Base-by-base conservation (phyloP, 2,113 vertebrate species). In the Nerophis lumbriciformis region DNA sequence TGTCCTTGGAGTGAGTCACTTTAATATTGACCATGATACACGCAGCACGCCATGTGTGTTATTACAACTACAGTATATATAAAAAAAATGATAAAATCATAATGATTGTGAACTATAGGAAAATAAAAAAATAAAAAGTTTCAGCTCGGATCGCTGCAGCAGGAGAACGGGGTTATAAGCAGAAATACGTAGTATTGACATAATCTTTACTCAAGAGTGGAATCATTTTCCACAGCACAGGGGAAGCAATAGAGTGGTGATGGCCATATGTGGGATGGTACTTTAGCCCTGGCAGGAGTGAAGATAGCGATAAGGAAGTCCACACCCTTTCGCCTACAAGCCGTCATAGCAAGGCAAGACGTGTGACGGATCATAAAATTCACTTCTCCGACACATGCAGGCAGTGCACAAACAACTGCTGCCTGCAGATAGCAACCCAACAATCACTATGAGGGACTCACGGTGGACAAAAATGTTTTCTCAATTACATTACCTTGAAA, bases 301-400 rank as follows among this genome's bases (percentile, higher is more conserved):
- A 80, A 66, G 14, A n/a, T 44, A 38, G 72, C 16, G 84, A 87
- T 85, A 86, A 85, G 75, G 66, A 77, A 76, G 76, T 76, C 67
- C 69, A 66, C 69, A 67, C 63, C 65, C 61, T 54, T 80, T 61
- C 19, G 9, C 60, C 68, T 69, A 69, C 64, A 65, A 69, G 35
- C 68, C 73, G 3, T 64, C 51, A 53, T 65, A 50, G 72, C 56
- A 42, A 69, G 63, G 67, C 66, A 36, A 70, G 73, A 79, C 64
- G 47, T 79, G 79, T 80, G 85, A 83, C 81, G 76, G 81, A 83
- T 83, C 82, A 78, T 77, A 58, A 83, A 87, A 87, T 83, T 69
- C 82, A 88, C 77, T 57, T 62, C 62, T 83, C 68, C 65, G 77
- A 88, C 84, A 78, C 73, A 65, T 59, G 65, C 78, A 82, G 73